Evolutionary conservation across 2,797 vertebrate species (phyloP).

Genomic region (Falco biarmicus): DNA sequence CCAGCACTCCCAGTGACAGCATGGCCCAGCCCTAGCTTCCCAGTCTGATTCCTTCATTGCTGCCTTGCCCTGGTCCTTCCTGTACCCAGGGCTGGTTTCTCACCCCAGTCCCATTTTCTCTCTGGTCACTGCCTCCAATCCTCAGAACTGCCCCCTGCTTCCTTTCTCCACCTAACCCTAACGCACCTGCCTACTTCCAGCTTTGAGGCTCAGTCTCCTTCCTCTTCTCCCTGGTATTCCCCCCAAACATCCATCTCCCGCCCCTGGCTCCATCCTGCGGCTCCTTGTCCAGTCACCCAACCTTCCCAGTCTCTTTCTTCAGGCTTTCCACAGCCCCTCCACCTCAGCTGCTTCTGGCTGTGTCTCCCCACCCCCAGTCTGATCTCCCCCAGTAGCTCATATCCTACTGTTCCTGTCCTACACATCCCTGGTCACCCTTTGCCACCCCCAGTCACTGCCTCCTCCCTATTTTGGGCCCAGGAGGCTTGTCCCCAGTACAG

Average conservation of each 20-base stretch:
- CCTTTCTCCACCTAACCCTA: not conserved
- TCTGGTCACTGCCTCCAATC: not conserved
- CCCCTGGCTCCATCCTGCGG: not conserved
- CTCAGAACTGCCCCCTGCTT: not conserved
- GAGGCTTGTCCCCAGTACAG: not conserved
- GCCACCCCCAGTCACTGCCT: not conserved
- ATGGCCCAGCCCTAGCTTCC: not conserved
- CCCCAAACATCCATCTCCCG: not conserved
- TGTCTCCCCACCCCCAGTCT: not conserved
- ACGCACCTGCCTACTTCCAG: not conserved
- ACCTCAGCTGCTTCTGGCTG: not conserved
- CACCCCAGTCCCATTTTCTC: not conserved
- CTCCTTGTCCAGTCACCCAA: not conserved
- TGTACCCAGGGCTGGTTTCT: not conserved
- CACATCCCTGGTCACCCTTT: not conserved
- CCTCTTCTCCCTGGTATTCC: not conserved
- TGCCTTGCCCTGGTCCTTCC: accelerated
- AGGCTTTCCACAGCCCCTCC: not conserved
- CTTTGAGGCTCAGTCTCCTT: not conserved
- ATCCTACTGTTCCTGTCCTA: not conserved
- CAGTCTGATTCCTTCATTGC: not conserved
- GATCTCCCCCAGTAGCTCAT: not conserved
- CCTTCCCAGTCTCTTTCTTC: not conserved
- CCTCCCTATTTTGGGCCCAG: not conserved
- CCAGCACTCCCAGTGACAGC: not conserved